A percentile compares a stretch with the other conserved stretches of the same genome.
phyloP scores from a whole-genome alignment of 1,140 invertebrate genomes.

The Holcopasites calliopsidis region DNA sequence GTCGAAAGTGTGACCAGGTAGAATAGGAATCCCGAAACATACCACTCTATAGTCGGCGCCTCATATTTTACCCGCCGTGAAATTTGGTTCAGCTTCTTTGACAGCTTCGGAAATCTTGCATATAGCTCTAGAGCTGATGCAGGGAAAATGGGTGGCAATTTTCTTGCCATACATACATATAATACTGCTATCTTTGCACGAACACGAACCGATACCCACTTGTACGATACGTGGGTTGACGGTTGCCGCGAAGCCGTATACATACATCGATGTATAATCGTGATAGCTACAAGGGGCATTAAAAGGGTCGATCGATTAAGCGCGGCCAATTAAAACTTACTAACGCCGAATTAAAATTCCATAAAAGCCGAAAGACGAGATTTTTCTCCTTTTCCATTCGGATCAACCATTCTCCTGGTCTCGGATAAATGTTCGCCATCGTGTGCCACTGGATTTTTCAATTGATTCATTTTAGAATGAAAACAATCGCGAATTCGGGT shows the following conservation, averaged over 20 bases:
- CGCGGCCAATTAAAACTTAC: slow-evolving; percentile 50
- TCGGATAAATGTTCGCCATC: not conserved
- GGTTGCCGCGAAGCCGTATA: slow-evolving; percentile 30
- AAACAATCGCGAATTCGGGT: not conserved
- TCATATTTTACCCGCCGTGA: not conserved
- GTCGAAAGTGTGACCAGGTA: not conserved
- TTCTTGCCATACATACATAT: too few relatives aligned
- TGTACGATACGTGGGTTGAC: slow-evolving; percentile 31
- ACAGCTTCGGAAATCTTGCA: too few relatives aligned
- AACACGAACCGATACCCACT: slow-evolving; percentile 26
- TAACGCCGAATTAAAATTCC: slow-evolving; percentile 43
- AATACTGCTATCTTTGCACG: too few relatives aligned
- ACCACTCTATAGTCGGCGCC: too few relatives aligned
- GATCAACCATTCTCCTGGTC: not conserved
- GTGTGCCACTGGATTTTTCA: not conserved
- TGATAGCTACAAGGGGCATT: slow-evolving; percentile 37
- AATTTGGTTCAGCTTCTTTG: too few relatives aligned
- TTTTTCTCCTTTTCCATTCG: slow-evolving; percentile 20
- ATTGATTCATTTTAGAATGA: not conserved
- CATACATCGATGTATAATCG: too few relatives aligned
- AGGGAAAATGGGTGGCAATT: too few relatives aligned
- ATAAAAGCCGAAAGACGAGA: slow-evolving; percentile 43
- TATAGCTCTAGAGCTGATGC: too few relatives aligned
- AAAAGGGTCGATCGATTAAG: slow-evolving; percentile 46
- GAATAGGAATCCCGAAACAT: too few relatives aligned